Conservation (phyloP, 2,888 invertebrate species). For the Girardia tigrina region DNA sequence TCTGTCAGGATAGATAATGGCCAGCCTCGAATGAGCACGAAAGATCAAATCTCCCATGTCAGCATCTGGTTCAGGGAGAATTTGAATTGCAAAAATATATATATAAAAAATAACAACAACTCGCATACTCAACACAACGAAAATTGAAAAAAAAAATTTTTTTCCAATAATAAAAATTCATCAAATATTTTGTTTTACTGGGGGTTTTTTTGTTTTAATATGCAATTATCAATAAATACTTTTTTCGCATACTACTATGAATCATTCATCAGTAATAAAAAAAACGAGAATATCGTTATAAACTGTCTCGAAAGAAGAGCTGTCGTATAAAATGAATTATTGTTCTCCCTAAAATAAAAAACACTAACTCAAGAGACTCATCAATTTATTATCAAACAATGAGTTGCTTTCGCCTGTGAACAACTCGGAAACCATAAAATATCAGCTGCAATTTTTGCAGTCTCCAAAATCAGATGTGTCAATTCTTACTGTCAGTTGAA, state of each 20-base stretch:
- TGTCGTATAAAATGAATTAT: slow-evolving; percentile 23
- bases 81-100: slow-evolving; percentile 18
- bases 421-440: slow-evolving; percentile 20
- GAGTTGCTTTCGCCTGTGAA: slow-evolving; percentile 20
- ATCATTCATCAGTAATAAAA: slow-evolving; percentile 18
- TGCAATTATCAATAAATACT: background rate
- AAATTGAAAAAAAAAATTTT: background rate
- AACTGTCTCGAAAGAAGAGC: slow-evolving; percentile 23
- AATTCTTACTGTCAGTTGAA: slow-evolving; percentile 23
- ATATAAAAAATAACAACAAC: too few relatives aligned
- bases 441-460: slow-evolving; percentile 18
- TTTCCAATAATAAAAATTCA: slow-evolving; percentile 7
- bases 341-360: slow-evolving; percentile 15
- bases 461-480: slow-evolving; percentile 23
- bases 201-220: background rate
- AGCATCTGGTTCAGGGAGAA: slow-evolving; percentile 16
- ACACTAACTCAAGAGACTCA: slow-evolving; percentile 23
- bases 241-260: slow-evolving; percentile 20
- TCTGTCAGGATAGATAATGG: slow-evolving; percentile 19
- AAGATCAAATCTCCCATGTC: slow-evolving; percentile 23
- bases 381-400: slow-evolving; percentile 23
- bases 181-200: slow-evolving; percentile 16
- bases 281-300: slow-evolving; percentile 23
- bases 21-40: slow-evolving; percentile 23
- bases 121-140: background rate